Evolutionary conservation across 2,888 invertebrate genomes (phyloP).

Genomic region (Agrotis exclamationis): DNA sequence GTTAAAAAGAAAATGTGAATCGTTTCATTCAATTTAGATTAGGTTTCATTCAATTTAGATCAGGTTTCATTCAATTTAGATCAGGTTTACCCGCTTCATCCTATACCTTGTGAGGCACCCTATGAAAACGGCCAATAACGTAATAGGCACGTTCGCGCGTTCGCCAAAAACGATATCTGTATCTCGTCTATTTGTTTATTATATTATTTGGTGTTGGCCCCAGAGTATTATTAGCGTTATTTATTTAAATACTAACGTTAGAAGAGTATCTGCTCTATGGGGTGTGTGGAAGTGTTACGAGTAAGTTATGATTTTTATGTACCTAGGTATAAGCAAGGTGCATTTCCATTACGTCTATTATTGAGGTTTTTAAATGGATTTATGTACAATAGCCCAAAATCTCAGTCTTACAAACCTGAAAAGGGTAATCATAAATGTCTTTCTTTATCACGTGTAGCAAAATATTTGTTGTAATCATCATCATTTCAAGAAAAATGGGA

Average conservation of each 20-base stretch:
- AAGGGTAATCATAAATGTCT: too few relatives aligned
- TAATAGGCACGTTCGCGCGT: slow-evolving; percentile 87
- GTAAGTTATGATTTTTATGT: neutral
- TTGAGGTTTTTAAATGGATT: too few relatives aligned
- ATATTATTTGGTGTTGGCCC: slow-evolving; percentile 60
- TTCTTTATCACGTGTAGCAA: too few relatives aligned
- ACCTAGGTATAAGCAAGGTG: too few relatives aligned
- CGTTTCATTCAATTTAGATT: too few relatives aligned
- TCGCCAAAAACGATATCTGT: slow-evolving; percentile 81
- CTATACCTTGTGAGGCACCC: slow-evolving; percentile 50
- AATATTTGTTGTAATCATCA: too few relatives aligned
- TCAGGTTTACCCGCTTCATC: slow-evolving; percentile 40
- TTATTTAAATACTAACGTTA: slow-evolving; percentile 41
- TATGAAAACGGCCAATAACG: slow-evolving; percentile 74
- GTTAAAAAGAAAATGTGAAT: too few relatives aligned
- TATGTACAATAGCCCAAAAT: too few relatives aligned
- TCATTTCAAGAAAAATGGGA: too few relatives aligned
- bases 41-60: too few relatives aligned
- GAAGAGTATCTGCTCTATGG: slow-evolving; percentile 1
- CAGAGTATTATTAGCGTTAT: slow-evolving; percentile 43
- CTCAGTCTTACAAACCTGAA: too few relatives aligned
- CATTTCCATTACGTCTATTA: too few relatives aligned
- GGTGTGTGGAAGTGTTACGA: slow-evolving; percentile 18
- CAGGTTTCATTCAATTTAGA: neutral
- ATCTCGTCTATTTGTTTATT: slow-evolving; percentile 78